A percentile compares a stretch with the other conserved stretches of the same genome.
Conservation (phyloP, 2,113 vertebrate species). For the Orcinus orca region DNA sequence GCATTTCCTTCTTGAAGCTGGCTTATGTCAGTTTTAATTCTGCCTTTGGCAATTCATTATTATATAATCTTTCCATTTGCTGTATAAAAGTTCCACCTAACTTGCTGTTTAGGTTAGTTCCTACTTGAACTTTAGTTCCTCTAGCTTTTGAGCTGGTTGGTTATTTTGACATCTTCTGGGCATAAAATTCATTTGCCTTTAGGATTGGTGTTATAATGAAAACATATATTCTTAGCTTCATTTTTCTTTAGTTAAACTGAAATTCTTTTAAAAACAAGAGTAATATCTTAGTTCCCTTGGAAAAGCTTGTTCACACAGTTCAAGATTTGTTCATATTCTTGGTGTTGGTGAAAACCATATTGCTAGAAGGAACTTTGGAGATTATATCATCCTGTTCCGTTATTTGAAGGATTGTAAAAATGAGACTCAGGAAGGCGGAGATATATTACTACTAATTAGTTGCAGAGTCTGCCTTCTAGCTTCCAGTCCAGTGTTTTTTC, state of each 20-base stretch:
- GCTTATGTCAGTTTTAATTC: neutral
- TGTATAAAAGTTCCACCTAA: neutral
- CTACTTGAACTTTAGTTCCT: neutral
- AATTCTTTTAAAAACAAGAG: constrained; percentile 26
- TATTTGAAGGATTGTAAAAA: constrained; percentile 15
- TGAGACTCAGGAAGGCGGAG: neutral
- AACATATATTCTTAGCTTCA: constrained; percentile 48
- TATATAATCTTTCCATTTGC: constrained; percentile 12
- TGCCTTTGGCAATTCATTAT: neutral
- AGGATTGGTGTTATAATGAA: constrained; percentile 47
- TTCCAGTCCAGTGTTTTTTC: neutral
- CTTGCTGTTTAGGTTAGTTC: constrained; percentile 1
- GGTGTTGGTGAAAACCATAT: neutral
- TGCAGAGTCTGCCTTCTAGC: neutral
- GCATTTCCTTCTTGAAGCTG: neutral
- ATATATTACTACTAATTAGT: neutral
- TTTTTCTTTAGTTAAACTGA: constrained; percentile 50
- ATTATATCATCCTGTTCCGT: neutral
- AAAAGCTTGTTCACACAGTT: neutral
- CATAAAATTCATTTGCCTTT: constrained; percentile 9
- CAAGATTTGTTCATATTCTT: constrained; percentile 29
- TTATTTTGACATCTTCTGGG: constrained; percentile 39
- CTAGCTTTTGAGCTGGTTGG: constrained; percentile 12
- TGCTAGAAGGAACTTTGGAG: constrained; percentile 3
- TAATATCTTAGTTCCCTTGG: constrained; percentile 18